Base-by-base conservation (phyloP, 1,140 invertebrate species). In the Pseudomyrmex pallidus region DNA sequence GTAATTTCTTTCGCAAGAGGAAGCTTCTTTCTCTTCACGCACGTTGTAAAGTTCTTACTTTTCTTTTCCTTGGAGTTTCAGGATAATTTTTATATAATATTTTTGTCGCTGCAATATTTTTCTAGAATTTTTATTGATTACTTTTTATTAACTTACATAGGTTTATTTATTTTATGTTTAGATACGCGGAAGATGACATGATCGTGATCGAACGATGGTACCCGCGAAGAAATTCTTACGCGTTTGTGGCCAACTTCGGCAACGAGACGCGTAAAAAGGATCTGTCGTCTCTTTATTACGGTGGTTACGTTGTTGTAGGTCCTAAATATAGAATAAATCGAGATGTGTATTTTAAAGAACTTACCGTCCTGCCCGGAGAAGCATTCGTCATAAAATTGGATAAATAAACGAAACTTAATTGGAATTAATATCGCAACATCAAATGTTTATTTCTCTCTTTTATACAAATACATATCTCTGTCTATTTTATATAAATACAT, bases 141-240 rank as follows among this genome's bases (percentile, higher is more conserved):
- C 35, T 35, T 35, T 35, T 35, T 0, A 35, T 35, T 35, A 35
- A 35, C 35, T 35, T 35, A 35, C 5, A 35, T 35, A 7, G 35
- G 5, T 35, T 35, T 35, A 35, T 35, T 35, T 35, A 35, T 13
- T 52, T 74, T 82, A 50, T 70, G 12, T 72, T 46, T 66, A 95
- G 94, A 46, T 95, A 96, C 87, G 95, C 95, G 15, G 93, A 95
- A 20, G 94, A 95, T 54, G 95, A 97, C 87, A 93, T 97, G 22
- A 90, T 97, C 10, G 95, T 97, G 0, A 94, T 97, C 59, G 96
- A 97, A 87, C 94, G 97, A 54, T 97, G 95, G 95, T 97, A 96
- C 92, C 97, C 97, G 5, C 94, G 97, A 17, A 95, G 97, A 72
- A 96, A 97, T 89, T 96, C 96, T 2, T 97, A 96, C 87, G 96